Conservation (phyloP, 2,888 invertebrate species). For the Hyalella azteca region DNA sequence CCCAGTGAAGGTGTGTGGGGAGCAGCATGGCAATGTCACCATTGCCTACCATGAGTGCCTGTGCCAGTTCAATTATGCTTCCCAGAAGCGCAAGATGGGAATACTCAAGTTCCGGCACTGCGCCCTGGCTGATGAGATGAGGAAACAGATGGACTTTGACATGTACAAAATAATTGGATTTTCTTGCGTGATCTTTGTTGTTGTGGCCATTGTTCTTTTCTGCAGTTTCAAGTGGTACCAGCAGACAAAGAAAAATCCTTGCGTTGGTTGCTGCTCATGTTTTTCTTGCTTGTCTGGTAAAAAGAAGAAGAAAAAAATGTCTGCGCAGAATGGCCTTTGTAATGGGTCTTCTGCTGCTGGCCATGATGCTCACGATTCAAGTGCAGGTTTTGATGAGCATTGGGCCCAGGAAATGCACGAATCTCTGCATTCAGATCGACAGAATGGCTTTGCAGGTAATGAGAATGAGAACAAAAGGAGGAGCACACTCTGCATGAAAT, state of each 20-base stretch:
- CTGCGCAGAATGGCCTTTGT: slow-evolving; percentile 1
- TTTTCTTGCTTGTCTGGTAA: slow-evolving; percentile 20
- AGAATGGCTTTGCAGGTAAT: background rate
- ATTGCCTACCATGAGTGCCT: slow-evolving; percentile 55
- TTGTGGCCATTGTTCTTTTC: slow-evolving; percentile 47
- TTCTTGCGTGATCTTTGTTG: slow-evolving; percentile 48
- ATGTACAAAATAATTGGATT: slow-evolving; percentile 52
- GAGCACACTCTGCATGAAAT: slow-evolving; percentile 53
- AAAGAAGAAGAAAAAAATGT: slow-evolving; percentile 47
- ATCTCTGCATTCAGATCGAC: background rate
- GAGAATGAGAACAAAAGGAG: background rate
- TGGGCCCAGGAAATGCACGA: slow-evolving; percentile 27
- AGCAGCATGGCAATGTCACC: slow-evolving; percentile 48
- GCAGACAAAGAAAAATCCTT: slow-evolving; percentile 55
- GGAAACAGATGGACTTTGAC: slow-evolving; percentile 53
- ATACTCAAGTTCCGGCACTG: slow-evolving; percentile 54
- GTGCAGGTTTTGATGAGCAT: slow-evolving; percentile 35
- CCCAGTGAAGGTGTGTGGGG: slow-evolving; percentile 48
- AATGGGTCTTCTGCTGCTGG: slow-evolving; percentile 4
- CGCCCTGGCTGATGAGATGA: slow-evolving; percentile 52
- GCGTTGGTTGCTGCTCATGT: slow-evolving; percentile 43
- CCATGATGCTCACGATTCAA: slow-evolving; percentile 3
- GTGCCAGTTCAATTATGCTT: slow-evolving; percentile 48
- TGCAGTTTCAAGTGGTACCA: slow-evolving; percentile 56
- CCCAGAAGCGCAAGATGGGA: background rate